These are phyloP conservation scores for Buathra laborator DNA, from an alignment of 2,888 invertebrate genomes.

Conservation along the genomic window DNA sequence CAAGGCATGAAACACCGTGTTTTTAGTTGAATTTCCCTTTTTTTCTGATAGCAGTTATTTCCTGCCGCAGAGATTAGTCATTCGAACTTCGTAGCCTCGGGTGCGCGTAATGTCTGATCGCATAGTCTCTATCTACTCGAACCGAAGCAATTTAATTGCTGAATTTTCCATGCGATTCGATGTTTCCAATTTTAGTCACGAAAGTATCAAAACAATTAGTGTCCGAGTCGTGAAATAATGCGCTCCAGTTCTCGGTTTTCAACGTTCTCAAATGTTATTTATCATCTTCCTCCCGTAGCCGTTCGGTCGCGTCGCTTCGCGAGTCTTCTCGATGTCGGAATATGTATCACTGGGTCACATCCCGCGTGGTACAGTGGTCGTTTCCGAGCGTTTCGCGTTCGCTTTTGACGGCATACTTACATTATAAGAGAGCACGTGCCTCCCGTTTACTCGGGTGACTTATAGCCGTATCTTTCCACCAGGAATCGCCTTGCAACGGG, in stretches of 20 bases:
- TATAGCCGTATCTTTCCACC: slow-evolving; percentile 40
- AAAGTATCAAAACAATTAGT: slow-evolving; percentile 1
- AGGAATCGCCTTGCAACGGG: slow-evolving; percentile 6
- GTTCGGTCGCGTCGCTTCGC: slow-evolving; percentile 12
- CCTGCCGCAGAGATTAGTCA: background rate
- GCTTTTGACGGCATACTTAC: slow-evolving; percentile 80
- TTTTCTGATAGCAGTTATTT: background rate
- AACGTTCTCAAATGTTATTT: slow-evolving; percentile 42
- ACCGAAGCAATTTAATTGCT: background rate
- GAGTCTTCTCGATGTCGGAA: slow-evolving; percentile 67
- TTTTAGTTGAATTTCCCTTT: background rate
- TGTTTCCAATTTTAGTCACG: background rate
- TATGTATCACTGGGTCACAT: slow-evolving; percentile 82
- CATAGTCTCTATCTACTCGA: slow-evolving; percentile 44
- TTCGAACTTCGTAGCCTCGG: background rate
- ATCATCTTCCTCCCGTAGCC: slow-evolving; percentile 33
- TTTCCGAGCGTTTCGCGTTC: slow-evolving; percentile 70
- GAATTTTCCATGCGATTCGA: background rate
- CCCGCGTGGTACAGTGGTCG: slow-evolving; percentile 55
- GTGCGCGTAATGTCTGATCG: slow-evolving; percentile 36
- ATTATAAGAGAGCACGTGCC: slow-evolving; percentile 30
- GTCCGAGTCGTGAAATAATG: background rate
- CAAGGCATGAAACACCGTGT: no score
- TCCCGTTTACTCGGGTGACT: slow-evolving; percentile 7
- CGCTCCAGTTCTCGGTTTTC: background rate